Conservation (phyloP, 2,113 vertebrate species). For the Paradoxurus hermaphroditus region DNA sequence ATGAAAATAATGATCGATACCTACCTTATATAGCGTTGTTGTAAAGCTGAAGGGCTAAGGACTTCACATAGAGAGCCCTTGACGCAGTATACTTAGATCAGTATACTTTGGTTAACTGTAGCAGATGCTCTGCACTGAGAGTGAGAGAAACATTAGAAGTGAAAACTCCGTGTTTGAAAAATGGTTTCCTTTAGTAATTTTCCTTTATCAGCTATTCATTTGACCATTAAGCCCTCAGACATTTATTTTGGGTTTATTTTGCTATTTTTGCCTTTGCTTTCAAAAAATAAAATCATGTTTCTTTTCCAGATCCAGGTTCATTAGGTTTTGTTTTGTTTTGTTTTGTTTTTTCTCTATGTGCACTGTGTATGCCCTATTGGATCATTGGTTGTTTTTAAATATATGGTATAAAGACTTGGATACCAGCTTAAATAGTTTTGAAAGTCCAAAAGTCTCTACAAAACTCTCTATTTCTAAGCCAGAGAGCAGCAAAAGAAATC, state of each 20-base stretch:
- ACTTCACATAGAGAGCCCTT: background rate
- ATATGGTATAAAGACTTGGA: background rate
- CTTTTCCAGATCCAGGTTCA: background rate
- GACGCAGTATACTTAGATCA: background rate
- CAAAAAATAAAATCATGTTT: background rate
- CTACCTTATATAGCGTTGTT: background rate
- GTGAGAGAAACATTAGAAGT: background rate
- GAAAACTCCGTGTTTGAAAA: conserved; percentile 14
- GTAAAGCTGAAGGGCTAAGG: background rate
- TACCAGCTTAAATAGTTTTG: background rate
- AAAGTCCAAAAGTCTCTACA: background rate
- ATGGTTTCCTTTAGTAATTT: conserved; percentile 42
- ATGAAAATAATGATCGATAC: background rate
- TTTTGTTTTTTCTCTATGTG: background rate
- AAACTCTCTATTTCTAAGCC: background rate
- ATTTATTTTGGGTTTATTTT: conserved; percentile 1
- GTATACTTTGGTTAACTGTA: background rate
- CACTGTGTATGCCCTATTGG: background rate
- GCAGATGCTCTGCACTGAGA: background rate
- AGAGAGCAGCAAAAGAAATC: background rate
- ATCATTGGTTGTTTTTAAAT: background rate
- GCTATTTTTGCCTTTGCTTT: background rate
- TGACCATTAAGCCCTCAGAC: background rate
- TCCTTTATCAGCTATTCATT: conserved; percentile 9
- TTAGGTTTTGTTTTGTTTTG: background rate